A percentile compares a stretch with the other conserved stretches of the same genome.
Evolutionary conservation across 2,113 vertebrate genomes (phyloP).

Genomic region (Pterocles burchelli): DNA sequence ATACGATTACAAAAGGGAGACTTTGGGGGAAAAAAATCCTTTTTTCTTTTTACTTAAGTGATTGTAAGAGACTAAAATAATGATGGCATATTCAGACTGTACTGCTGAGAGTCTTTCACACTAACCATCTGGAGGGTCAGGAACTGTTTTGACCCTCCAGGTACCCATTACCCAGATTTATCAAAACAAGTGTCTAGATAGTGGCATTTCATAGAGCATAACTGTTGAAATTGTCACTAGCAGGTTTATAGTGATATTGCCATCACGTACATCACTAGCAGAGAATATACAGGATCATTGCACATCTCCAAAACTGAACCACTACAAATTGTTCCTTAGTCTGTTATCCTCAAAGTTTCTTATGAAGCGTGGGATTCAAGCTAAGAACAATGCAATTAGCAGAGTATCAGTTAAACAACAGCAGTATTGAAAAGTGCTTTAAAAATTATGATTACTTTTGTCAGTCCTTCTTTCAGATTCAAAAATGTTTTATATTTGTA

Average conservation of each 20-base stretch:
- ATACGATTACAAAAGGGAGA: not conserved
- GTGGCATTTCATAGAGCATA: not conserved
- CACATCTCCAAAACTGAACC: not conserved
- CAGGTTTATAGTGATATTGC: not conserved
- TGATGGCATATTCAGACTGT: not conserved
- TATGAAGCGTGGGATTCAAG: not conserved
- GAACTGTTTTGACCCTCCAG: not conserved
- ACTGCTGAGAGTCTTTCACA: not conserved
- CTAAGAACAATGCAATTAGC: not conserved
- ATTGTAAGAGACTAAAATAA: not conserved
- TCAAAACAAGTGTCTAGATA: not conserved
- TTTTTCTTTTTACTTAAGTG: not conserved
- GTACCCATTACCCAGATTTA: not conserved
- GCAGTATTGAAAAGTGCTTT: not conserved
- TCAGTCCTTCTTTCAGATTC: not conserved
- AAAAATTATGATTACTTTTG: not conserved
- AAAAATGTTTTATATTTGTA: not conserved
- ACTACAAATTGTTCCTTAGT: not conserved
- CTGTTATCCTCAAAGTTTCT: not conserved
- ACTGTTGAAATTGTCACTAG: not conserved
- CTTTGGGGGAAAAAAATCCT: not conserved
- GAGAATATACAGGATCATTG: not conserved
- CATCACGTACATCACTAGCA: not conserved
- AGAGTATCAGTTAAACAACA: not conserved
- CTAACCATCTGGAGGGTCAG: not conserved